Evolutionary conservation across 2,888 invertebrate species (phyloP).

Genomic region (Scaptodrosophila latifasciaeformis): DNA sequence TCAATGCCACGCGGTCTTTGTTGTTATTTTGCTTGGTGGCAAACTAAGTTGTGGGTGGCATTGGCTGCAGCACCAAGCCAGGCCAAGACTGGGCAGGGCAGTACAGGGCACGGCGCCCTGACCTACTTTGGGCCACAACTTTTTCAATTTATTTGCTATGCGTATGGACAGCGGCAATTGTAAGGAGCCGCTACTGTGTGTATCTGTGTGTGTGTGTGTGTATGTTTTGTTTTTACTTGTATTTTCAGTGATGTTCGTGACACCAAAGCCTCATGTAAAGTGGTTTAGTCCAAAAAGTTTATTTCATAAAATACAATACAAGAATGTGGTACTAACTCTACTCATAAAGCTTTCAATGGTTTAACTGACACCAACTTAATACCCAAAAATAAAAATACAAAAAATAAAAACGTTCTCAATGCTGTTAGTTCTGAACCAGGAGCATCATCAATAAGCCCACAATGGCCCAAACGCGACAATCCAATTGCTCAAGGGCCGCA

Average conservation of each 20-base stretch:
- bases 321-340: conserved; percentile 44
- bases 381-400: not conserved
- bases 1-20: conserved; percentile 10
- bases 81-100: conserved; percentile 4
- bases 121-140: conserved; percentile 56
- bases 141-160: conserved; percentile 48
- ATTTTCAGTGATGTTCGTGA: conserved; percentile 25
- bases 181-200: no score
- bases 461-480: conserved; percentile 29
- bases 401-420: not conserved
- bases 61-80: conserved; percentile 11
- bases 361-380: conserved; percentile 24
- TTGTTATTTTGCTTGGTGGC: not conserved
- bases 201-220: conserved; percentile 11
- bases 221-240: no score
- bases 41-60: not conserved
- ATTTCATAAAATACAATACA: conserved; percentile 51
- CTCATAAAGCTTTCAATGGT: conserved; percentile 49
- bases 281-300: conserved; percentile 46
- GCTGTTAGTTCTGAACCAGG: conserved; percentile 28
- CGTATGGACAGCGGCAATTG: not conserved
- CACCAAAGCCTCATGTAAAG: not conserved
- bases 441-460: conserved; percentile 37
- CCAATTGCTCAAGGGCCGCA: conserved; percentile 21
- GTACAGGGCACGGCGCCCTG: conserved; percentile 36